Evolutionary conservation across 1,140 invertebrate genomes (phyloP), one percentile per base, ranked within the genome.

Genomic region (Aphelenchoides fujianensis): DNA sequence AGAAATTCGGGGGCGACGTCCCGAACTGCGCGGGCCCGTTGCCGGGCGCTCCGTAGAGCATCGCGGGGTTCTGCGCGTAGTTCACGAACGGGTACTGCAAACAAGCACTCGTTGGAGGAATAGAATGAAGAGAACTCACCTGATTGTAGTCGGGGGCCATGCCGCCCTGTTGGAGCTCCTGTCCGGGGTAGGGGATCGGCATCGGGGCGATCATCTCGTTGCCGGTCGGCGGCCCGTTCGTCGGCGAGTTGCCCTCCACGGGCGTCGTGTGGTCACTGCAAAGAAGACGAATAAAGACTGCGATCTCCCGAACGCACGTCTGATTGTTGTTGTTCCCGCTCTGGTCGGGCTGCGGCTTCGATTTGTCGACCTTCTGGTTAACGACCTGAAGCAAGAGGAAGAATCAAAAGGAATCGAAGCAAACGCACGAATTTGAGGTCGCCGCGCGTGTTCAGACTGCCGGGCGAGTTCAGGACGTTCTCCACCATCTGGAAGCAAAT

Each of bases 1-100:
- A 81, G 27, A 81, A 81, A 68, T 80, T 81, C 1, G 81, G 68
- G 2, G 80, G 79, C 31, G 80, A 72, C 3, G 79, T 84, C 2
- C 79, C 75, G 19, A 82, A 80, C 32, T 31, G 37, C 7, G 72
- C 69, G 2, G 69, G 75, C 9, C 30, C 48, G 54, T 73, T 74
- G 3, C 78, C 34, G 53, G 59, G 72, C 9, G 59, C 76, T 27
- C 57, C 54, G 37, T 77, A 71, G 31, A 75, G 37, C 19, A 79
- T 61, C n/a, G 77, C 73, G 27, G 76, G 34, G 31, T 79, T 48
- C 55, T 61, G 72, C 12, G 69, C 75, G 64, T 62, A 28, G 64
- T 63, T 16, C 69, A 76, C 69, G 63, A 84, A 64, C 36, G 74
- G 53, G 71, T 68, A 76, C 71, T 82, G 70, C 70, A 78, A 30